Conservation (phyloP, 2,113 vertebrate species). For the Tragelaphus strepsiceros region DNA sequence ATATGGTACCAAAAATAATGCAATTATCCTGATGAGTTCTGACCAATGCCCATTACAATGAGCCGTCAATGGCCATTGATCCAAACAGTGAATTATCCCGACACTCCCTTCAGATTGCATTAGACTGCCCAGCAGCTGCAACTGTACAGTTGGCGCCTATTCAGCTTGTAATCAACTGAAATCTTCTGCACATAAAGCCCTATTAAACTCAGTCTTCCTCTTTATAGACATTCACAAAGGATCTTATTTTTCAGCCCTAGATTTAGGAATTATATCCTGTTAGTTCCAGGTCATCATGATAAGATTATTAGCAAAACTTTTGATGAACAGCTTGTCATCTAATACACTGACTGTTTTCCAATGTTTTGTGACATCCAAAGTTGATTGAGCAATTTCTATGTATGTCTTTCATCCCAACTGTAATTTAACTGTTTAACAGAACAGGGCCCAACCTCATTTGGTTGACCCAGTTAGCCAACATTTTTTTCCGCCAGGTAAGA, state of each 20-base stretch:
- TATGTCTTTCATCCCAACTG: background rate
- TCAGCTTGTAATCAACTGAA: constrained; percentile 3
- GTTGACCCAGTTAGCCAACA: background rate
- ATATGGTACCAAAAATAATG: background rate
- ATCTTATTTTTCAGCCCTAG: constrained; percentile 1
- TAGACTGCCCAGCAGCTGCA: background rate
- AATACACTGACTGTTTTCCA: background rate
- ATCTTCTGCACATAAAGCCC: background rate
- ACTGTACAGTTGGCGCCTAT: background rate
- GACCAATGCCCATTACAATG: background rate
- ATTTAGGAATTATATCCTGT: background rate
- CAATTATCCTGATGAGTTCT: background rate
- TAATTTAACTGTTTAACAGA: constrained; percentile 8
- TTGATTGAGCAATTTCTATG: background rate
- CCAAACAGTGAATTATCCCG: background rate
- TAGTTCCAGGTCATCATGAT: background rate
- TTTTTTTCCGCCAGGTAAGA: background rate
- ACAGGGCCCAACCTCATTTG: background rate
- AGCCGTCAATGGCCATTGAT: background rate
- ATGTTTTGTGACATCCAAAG: background rate
- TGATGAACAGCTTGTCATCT: background rate
- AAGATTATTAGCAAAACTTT: background rate
- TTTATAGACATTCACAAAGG: background rate
- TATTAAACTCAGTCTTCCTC: background rate
- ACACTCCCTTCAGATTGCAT: too few relatives aligned